A percentile compares a stretch with the other conserved stretches of the same genome.
phyloP scores from a whole-genome alignment of 2,888 invertebrate genomes.

The Sphaerophoria rueppellii region DNA sequence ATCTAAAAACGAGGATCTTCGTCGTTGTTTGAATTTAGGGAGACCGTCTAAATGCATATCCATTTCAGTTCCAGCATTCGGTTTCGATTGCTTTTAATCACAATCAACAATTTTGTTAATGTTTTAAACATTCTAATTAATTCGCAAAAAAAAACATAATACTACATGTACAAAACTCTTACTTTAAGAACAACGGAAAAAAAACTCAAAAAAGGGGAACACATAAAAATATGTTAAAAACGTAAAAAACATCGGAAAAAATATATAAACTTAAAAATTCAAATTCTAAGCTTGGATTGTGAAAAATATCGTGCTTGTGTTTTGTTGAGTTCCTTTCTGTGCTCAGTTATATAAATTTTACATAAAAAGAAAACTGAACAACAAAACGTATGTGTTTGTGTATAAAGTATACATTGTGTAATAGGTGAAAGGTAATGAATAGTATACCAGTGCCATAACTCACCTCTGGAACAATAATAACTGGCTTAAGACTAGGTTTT shows the following conservation, averaged over 20 bases:
- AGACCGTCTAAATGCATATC: conserved; percentile 79
- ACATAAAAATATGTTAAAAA: no score
- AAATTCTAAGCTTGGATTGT: no score
- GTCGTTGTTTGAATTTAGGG: conserved; percentile 77
- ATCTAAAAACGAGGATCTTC: conserved; percentile 82
- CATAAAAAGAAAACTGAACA: neutral
- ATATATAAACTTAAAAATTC: no score
- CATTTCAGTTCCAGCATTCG: conserved; percentile 76
- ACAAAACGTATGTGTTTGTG: neutral
- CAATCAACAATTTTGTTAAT: conserved; percentile 19
- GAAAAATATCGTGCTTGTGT: no score
- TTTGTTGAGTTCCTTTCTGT: no score
- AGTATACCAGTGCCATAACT: conserved; percentile 32
- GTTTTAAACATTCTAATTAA: neutral
- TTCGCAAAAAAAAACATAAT: neutral
- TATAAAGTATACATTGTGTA: neutral
- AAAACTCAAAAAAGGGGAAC: no score
- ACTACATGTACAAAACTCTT: neutral
- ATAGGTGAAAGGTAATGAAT: neutral
- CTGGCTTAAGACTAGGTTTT: conserved; percentile 79
- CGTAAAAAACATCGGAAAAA: no score
- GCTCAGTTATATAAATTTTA: no score
- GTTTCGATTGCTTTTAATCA: conserved; percentile 50
- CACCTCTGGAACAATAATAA: conserved; percentile 82
- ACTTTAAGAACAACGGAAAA: no score